phyloP scores from a whole-genome alignment of 2,888 invertebrate genomes.

The Eilema depressum region DNA sequence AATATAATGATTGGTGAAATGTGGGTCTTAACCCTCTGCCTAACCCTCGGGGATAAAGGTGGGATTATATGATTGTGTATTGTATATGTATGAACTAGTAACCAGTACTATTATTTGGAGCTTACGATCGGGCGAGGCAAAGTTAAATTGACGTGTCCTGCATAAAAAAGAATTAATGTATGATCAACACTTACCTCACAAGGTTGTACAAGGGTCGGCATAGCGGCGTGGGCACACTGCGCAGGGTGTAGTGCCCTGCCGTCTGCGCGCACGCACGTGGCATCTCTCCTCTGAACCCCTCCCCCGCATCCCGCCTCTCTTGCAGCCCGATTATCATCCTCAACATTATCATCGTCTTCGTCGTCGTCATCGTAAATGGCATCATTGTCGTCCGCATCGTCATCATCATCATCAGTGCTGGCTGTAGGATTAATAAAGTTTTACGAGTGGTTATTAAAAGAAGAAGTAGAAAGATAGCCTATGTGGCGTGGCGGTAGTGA shows the following conservation, averaged over 20 bases:
- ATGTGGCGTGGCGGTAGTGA: too few species aligned
- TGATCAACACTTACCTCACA: constrained; percentile 72
- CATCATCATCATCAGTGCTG: constrained; percentile 72
- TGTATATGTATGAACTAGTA: too few species aligned
- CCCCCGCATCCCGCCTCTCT: constrained; percentile 83
- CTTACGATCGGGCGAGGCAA: too few species aligned
- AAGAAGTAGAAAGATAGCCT: too few species aligned
- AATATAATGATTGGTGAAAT: too few species aligned
- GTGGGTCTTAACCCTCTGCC: too few species aligned
- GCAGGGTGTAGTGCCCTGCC: constrained; percentile 79
- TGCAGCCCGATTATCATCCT: constrained; percentile 54
- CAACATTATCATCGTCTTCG: constrained; percentile 66
- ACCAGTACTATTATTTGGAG: too few species aligned
- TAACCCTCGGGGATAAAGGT: background rate
- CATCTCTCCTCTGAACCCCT: constrained; percentile 86
- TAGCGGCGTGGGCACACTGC: constrained; percentile 82
- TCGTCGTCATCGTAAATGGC: constrained; percentile 63
- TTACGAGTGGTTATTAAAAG: too few species aligned
- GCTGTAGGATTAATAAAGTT: constrained; percentile 44
- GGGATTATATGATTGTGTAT: too few species aligned
- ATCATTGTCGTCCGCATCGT: constrained; percentile 64
- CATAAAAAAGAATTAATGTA: too few species aligned
- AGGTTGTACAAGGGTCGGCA: constrained; percentile 85
- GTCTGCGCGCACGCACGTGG: constrained; percentile 84
- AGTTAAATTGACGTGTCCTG: too few species aligned